Evolutionary conservation across 2,113 vertebrate genomes (phyloP), one percentile per base, ranked within the genome.

Genomic region (Arvicanthis niloticus): DNA sequence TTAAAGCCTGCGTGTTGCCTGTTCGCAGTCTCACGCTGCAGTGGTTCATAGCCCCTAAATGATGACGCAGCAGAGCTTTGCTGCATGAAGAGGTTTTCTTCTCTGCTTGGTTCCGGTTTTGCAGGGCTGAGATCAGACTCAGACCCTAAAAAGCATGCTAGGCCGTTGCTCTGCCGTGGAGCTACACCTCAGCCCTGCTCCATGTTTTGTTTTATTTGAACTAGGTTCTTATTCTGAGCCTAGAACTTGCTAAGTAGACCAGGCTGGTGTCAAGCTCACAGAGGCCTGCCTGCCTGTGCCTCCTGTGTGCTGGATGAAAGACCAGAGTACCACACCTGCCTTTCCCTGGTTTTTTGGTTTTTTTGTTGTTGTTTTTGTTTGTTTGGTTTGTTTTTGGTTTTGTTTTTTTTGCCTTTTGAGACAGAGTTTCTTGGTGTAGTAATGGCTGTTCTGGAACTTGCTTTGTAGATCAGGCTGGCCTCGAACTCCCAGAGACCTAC

Each of bases 271-370:
- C 22, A 42, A 16, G 26, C 22, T 82, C 37, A 40, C 37, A 42
- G n/a, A 80, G 34, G 37, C 37, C 48, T 11, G 37, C 12, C 51
- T 81, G 51, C 78, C 78, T 81, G 51, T 12, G 19, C 34, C 34
- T 81, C 19, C 78, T 81, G 51, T 12, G 37, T 58, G 78, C 80
- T 60, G n/a, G n/a, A 29, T 29, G 42, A 84, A 42, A 6, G 22
- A 0, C 0, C 40, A n/a, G 4, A 6, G 11, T 6, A 15, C 22
- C n/a, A 29, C 13, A 42, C 13, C 56, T 29, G 56, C 3, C 22
- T 42, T 62, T 72, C 34, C 34, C n/a, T 16, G n/a, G 68, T 6
- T 7, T 17, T 68, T 68, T 67, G 45, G 45, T n/a, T n/a, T n/a
- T n/a, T 48, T 48, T 48, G 45, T 48, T 48, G 45, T 48, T 48